These are phyloP conservation scores for Setipinna tenuifilis DNA, from an alignment of 2,797 vertebrate species.

Conservation along the genomic window DNA sequence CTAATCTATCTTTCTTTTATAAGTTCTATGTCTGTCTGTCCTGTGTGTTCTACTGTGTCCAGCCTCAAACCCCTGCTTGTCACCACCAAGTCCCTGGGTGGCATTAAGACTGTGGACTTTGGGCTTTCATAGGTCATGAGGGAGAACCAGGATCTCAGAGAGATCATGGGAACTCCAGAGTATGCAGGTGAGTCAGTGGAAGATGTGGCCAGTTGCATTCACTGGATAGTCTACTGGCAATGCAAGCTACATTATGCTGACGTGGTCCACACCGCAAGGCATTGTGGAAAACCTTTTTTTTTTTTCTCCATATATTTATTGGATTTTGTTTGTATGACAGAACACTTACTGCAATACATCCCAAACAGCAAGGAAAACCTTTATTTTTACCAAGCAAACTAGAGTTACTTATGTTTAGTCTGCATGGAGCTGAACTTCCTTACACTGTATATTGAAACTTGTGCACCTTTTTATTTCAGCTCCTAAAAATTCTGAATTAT, in stretches of 20 bases:
- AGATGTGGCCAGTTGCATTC: neutral
- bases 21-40: neutral
- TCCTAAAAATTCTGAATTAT: conserved; percentile 79
- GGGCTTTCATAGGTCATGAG: conserved; percentile 77
- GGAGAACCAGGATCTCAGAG: conserved; percentile 75
- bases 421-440: neutral
- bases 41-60: neutral
- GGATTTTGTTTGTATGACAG: too few relatives aligned
- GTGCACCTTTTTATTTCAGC: conserved; percentile 56
- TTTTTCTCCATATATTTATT: too few relatives aligned
- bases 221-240: neutral
- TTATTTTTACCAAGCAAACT: neutral
- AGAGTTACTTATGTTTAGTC: neutral
- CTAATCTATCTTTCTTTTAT: too few relatives aligned
- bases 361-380: neutral
- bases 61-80: conserved; percentile 80
- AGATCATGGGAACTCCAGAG: conserved; percentile 82
- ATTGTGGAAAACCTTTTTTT: too few relatives aligned
- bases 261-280: neutral
- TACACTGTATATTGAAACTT: neutral
- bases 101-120: conserved; percentile 80
- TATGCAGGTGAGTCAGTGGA: conserved; percentile 69
- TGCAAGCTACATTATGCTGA: neutral
- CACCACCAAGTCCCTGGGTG: conserved; percentile 70
- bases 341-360: too few relatives aligned